Base-by-base conservation (phyloP, 1,140 invertebrate species). In the Cepaea nemoralis region DNA sequence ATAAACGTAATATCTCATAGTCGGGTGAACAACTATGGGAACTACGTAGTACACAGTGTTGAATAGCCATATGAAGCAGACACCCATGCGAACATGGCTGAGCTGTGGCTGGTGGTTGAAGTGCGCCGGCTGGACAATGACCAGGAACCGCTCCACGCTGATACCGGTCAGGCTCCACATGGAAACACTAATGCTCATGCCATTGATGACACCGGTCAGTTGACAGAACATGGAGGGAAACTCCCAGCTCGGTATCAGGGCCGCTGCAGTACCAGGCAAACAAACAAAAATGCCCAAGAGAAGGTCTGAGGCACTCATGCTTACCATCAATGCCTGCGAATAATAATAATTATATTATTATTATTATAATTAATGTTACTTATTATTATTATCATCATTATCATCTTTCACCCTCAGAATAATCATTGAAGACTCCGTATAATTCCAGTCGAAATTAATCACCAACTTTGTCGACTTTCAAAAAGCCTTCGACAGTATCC, bases 91-190 rank as follows among this genome's bases (percentile, higher is more conserved):
- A 66, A 66, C 24, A 14, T 27, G 24, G 8, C 63, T 8, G 27
- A 33, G 31, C 8, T n/a, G 8, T 8, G 24, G 63, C 31, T 33
- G 24, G 24, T 66, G 27, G 24, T 66, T 24, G 12, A 66, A 71
- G 12, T 39, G 31, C 14, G 10, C 6, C 5, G 69, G 69, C 14
- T 39, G 31, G 12, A 71, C 33, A 6, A 77, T 63, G 37, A 77
- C 50, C 12, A 63, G 55, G 39, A 31, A 77, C 12, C 75, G 6
- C 55, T 77, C 75, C 24, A 77, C 35, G 55, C 75, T 63, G 37
- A 77, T 77, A 35, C 31, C 48, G 8, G 42, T 77, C 50, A 77
- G n/a, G 27, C 75, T 63, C 75, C 75, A 77, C 24, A 63, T n/a
- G n/a, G 75, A 77, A 22, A 77, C 75, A 22, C 48, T n/a, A 8